Conservation (phyloP, 2,797 vertebrate genomes). For the Todus mexicanus region DNA sequence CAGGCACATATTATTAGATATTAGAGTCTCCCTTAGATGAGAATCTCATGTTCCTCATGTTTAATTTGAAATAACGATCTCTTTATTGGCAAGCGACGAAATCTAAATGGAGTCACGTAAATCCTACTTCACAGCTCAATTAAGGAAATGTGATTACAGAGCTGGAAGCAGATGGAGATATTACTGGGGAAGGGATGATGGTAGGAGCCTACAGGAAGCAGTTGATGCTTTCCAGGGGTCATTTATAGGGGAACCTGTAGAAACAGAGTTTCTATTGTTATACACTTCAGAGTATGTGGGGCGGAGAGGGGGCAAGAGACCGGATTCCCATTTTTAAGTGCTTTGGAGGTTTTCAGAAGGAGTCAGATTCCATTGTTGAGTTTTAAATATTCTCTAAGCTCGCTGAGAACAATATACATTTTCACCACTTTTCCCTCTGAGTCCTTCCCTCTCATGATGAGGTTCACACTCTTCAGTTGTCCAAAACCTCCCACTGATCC, state of each 20-base stretch:
- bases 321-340: constrained; percentile 23
- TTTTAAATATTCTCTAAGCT: neutral
- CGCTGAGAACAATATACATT: neutral
- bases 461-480: neutral
- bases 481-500: neutral
- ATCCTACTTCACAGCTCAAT: neutral
- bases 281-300: neutral
- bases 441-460: neutral
- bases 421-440: neutral
- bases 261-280: constrained; percentile 44
- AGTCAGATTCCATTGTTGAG: neutral
- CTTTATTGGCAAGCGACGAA: neutral
- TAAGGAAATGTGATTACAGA: neutral
- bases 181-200: neutral
- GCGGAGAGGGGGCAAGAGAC: neutral
- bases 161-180: constrained; percentile 13
- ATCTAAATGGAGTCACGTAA: neutral
- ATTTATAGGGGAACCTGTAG: neutral
- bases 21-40: neutral
- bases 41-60: neutral
- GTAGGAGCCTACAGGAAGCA: constrained; percentile 35
- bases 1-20: neutral
- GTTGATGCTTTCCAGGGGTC: neutral
- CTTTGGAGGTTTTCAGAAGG: constrained; percentile 17
- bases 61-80: neutral